phyloP scores from a whole-genome alignment of 1,140 invertebrate species.

The Lutraria rhynchaena region DNA sequence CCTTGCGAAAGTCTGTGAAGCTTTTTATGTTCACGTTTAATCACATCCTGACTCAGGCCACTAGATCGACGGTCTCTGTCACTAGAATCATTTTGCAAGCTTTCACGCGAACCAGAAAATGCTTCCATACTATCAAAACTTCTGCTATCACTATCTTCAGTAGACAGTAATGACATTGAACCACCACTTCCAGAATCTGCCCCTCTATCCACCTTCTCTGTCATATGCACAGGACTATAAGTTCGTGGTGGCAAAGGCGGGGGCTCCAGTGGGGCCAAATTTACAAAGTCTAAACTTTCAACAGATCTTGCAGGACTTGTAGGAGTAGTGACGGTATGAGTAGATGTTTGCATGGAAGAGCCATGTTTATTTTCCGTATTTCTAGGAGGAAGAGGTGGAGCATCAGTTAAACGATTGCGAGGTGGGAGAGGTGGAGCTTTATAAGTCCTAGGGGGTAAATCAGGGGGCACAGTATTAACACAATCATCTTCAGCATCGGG shows the following conservation, averaged over 20 bases:
- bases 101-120: slow-evolving; percentile 70
- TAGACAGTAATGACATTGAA: slow-evolving; percentile 38
- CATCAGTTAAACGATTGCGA: slow-evolving; percentile 65
- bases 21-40: slow-evolving; percentile 57
- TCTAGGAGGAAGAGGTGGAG: slow-evolving; percentile 72
- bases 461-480: slow-evolving; percentile 62
- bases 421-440: slow-evolving; percentile 77
- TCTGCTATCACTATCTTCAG: slow-evolving; percentile 64
- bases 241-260: slow-evolving; percentile 77
- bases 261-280: slow-evolving; percentile 54
- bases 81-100: slow-evolving; percentile 57
- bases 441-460: slow-evolving; percentile 77
- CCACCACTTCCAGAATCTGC: slow-evolving; percentile 50
- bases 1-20: slow-evolving; percentile 59
- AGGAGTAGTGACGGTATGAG: slow-evolving; percentile 65
- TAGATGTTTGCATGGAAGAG: slow-evolving; percentile 13
- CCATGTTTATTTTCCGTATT: slow-evolving; percentile 60
- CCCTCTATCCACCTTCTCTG: slow-evolving; percentile 27
- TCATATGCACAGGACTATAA: slow-evolving; percentile 75
- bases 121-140: slow-evolving; percentile 75
- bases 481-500: slow-evolving; percentile 38
- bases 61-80: slow-evolving; percentile 28
- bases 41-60: slow-evolving; percentile 45
- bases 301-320: slow-evolving; percentile 62
- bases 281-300: slow-evolving; percentile 56